A percentile compares a stretch with the other conserved stretches of the same genome.
These are phyloP conservation scores for Dromococcyx pavoninus DNA, from an alignment of 2,797 vertebrate genomes.

Conservation along the genomic window DNA sequence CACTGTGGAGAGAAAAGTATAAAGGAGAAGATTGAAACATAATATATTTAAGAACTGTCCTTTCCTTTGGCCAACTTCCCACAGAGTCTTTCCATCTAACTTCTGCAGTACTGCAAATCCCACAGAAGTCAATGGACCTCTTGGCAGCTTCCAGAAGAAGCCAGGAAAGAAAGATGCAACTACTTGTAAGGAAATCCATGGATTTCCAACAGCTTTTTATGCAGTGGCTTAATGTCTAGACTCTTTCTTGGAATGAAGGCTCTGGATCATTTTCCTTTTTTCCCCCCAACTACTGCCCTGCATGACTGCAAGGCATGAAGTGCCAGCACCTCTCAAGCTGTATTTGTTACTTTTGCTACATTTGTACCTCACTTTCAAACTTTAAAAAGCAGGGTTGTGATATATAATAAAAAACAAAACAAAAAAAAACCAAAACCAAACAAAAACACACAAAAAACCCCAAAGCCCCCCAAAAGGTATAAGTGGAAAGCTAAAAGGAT, in stretches of 20 bases:
- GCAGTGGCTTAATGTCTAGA: conserved; percentile 53
- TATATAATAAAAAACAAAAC: background rate
- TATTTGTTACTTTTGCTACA: background rate
- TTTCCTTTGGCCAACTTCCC: conserved; percentile 6
- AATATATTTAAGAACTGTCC: background rate
- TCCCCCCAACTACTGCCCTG: background rate
- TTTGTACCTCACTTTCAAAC: background rate
- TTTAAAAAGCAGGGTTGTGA: background rate
- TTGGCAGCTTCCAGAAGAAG: conserved; percentile 36
- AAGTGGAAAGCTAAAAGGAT: background rate
- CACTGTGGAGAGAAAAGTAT: background rate
- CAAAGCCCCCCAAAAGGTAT: too few relatives aligned
- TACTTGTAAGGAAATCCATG: conserved; percentile 47
- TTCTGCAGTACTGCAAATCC: background rate
- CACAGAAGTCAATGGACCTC: conserved; percentile 3
- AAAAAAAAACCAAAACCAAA: too few relatives aligned
- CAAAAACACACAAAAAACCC: too few relatives aligned
- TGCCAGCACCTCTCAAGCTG: background rate
- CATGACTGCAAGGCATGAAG: background rate
- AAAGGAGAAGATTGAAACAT: conserved; percentile 6
- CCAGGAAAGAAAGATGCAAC: conserved; percentile 55
- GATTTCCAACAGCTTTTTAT: conserved; percentile 41
- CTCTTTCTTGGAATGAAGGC: conserved; percentile 51
- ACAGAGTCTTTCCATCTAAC: conserved; percentile 7
- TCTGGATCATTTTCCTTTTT: conserved; percentile 3